Evolutionary conservation across 2,888 invertebrate genomes (phyloP), one percentile per base, ranked within the genome.

Genomic region (Dynastes maya): DNA sequence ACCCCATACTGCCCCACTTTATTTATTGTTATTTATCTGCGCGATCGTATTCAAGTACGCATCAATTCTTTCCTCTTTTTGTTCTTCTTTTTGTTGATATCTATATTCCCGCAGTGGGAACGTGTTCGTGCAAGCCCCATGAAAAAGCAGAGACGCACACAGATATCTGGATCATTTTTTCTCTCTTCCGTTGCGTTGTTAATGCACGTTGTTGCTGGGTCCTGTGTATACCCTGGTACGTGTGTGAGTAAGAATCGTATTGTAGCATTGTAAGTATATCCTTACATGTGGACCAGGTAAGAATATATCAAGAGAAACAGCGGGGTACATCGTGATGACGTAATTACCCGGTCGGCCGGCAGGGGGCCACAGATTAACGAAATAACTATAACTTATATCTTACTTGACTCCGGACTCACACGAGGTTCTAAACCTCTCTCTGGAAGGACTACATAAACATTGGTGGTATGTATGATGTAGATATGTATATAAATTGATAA

Each of bases 341-440:
- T 87, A 87, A 87, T 87, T 87, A 87, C 85, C 86, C 83, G 84
- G 85, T 82, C 85, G 82, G 84, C 82, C 86, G 84, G 81, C 85
- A 84, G 87, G 86, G 86, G 86, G 86, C 84, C 83, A 83, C 81
- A 85, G 84, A 86, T 86, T 86, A 86, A 86, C 85, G 84, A 85
- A 86, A 85, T 84, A 84, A 85, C 84, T 82, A 87, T 87, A 87
- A 86, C 84, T 87, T 86, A 87, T 85, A 85, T 83, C 82, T 82
- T 83, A 83, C 83, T 80, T 29, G 83, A 81, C 27, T 58, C 80
- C 78, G 85, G 83, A 83, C 83, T 83, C 83, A 83, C 82, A 84
- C 83, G 84, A 83, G 82, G 83, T 63, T 71, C 76, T 53, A 67
- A 79, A 76, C 70, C 61, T 79, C 49, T 58, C 55, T 58, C 27